Conservation (phyloP, 2,888 invertebrate species). For the Caenorhabditis sp. region DNA sequence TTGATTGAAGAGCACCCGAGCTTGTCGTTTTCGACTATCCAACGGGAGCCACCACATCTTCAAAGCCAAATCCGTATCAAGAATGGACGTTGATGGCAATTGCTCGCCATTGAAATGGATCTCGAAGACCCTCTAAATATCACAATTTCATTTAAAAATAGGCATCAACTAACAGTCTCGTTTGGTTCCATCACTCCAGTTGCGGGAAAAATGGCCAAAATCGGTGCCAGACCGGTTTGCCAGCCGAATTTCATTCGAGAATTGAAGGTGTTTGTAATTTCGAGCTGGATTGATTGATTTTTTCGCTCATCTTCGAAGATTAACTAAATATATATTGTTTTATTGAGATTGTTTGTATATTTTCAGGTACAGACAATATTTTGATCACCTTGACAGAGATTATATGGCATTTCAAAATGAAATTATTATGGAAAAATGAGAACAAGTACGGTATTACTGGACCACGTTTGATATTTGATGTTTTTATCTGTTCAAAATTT, state of each 20-base stretch:
- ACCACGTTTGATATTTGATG: no score
- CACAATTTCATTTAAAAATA: not conserved
- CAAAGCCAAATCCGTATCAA: not conserved
- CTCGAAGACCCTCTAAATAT: not conserved
- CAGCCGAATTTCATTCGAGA: not conserved
- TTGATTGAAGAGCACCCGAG: slow-evolving; percentile 8
- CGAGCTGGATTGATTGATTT: not conserved
- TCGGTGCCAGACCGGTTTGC: not conserved
- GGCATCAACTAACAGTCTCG: not conserved
- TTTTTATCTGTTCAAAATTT: no score
- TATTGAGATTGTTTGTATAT: no score
- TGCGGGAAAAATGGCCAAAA: not conserved
- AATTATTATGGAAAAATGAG: not conserved
- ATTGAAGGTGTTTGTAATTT: not conserved
- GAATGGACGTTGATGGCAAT: not conserved
- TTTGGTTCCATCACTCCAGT: not conserved
- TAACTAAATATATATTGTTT: not conserved
- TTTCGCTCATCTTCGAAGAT: not conserved
- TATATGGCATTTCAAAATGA: not conserved
- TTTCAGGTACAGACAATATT: not conserved
- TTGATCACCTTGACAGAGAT: not conserved
- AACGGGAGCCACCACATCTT: slow-evolving; percentile 23
- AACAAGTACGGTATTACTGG: no score
- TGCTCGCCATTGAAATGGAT: not conserved
- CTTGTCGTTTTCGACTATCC: slow-evolving; percentile 27